phyloP scores from a whole-genome alignment of 2,888 invertebrate species.

The Gari tellinella region DNA sequence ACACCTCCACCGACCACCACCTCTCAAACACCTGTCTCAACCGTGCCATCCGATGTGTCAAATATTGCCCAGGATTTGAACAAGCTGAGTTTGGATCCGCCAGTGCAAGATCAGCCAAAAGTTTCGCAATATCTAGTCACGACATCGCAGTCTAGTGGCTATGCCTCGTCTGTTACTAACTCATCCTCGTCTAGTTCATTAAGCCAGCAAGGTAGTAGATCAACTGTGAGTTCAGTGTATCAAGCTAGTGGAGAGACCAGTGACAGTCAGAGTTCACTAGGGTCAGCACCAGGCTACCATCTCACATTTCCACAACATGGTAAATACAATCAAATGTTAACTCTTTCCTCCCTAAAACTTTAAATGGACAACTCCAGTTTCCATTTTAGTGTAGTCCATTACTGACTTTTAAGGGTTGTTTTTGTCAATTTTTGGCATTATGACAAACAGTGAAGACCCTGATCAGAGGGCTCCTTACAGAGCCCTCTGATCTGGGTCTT shows the following conservation, averaged over 20 bases:
- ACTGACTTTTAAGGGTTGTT: too few species aligned
- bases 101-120: constrained; percentile 16
- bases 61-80: constrained; percentile 45
- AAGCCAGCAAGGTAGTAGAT: constrained; percentile 15
- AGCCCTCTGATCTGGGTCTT: too few species aligned
- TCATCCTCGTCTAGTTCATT: constrained; percentile 44
- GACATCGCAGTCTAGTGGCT: constrained; percentile 3
- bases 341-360: too few species aligned
- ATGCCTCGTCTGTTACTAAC: constrained; percentile 16
- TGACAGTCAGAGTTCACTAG: constrained; percentile 30
- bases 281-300: constrained; percentile 34
- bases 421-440: too few species aligned
- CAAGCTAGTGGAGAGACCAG: constrained; percentile 8
- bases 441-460: too few species aligned
- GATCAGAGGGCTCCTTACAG: too few species aligned
- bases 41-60: constrained; percentile 20
- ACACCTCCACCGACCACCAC: constrained; percentile 6
- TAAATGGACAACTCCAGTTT: too few species aligned
- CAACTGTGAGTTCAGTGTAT: neutral
- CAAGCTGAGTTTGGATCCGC: constrained; percentile 41
- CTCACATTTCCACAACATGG: too few species aligned
- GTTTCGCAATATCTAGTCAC: constrained; percentile 17
- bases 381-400: too few species aligned
- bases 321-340: neutral
- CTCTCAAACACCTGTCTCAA: constrained; percentile 29